Evolutionary conservation across 2,797 vertebrate genomes (phyloP).

Genomic region (Melanotaenia maccullochi): DNA sequence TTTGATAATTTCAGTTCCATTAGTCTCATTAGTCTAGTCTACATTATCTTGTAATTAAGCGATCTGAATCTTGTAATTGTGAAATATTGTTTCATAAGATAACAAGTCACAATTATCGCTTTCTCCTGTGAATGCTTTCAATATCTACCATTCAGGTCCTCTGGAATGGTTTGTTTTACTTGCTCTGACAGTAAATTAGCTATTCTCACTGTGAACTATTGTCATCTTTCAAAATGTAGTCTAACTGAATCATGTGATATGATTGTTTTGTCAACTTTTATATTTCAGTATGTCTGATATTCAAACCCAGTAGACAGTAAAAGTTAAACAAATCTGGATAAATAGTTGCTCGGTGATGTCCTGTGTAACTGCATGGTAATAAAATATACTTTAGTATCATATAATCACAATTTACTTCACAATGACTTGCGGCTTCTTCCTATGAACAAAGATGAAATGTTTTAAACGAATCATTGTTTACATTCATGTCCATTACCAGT

Average conservation of each 20-base stretch:
- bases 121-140: neutral
- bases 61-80: constrained; percentile 1
- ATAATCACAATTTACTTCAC: neutral
- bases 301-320: neutral
- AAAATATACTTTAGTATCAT: neutral
- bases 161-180: neutral
- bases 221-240: neutral
- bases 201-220: neutral
- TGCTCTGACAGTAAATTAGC: neutral
- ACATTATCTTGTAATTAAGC: neutral
- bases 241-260: neutral
- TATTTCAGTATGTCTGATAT: neutral
- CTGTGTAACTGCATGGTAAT: neutral
- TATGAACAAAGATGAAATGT: neutral
- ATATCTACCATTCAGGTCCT: neutral
- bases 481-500: neutral
- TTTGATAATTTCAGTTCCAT: neutral
- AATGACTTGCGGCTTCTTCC: neutral
- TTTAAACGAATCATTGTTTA: neutral
- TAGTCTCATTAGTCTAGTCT: neutral
- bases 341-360: neutral
- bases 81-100: neutral
- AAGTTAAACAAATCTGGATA: neutral
- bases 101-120: neutral
- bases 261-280: neutral